Conservation (phyloP, 2,888 invertebrate species). For the Pseudococcus longispinus region DNA sequence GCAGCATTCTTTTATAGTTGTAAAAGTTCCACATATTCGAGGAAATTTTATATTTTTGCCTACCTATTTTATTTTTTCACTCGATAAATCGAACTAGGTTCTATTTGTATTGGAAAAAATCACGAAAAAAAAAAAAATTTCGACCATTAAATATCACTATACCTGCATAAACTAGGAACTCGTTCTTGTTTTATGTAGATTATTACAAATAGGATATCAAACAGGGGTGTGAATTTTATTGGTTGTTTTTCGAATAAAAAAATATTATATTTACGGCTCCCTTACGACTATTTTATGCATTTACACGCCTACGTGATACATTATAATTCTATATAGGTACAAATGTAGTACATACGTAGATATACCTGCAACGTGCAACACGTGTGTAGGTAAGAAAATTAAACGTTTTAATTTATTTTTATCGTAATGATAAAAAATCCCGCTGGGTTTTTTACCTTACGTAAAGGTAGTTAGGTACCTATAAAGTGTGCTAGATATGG, state of each 20-base stretch:
- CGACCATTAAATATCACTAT: neutral
- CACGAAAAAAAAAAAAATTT: too few species aligned
- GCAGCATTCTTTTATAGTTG: neutral
- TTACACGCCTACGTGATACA: neutral
- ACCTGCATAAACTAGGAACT: neutral
- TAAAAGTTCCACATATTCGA: neutral
- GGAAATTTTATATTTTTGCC: neutral
- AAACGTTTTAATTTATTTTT: slow-evolving; percentile 16
- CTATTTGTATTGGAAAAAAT: too few species aligned
- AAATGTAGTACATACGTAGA: neutral
- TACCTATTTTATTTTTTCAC: neutral
- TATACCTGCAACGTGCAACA: neutral
- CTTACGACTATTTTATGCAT: slow-evolving; percentile 1
- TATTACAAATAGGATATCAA: neutral
- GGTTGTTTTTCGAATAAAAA: slow-evolving; percentile 8
- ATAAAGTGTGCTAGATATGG: neutral
- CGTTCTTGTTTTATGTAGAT: neutral
- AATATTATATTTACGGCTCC: neutral
- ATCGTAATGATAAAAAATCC: neutral
- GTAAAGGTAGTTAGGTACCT: neutral
- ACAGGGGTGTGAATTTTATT: slow-evolving; percentile 10
- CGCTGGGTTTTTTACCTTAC: neutral
- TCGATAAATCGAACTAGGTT: too few species aligned
- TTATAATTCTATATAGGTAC: neutral
- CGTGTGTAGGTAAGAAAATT: neutral